Evolutionary conservation across 1,140 invertebrate genomes (phyloP), one percentile per base, ranked within the genome.

Genomic region (Adoxophyes honmai): DNA sequence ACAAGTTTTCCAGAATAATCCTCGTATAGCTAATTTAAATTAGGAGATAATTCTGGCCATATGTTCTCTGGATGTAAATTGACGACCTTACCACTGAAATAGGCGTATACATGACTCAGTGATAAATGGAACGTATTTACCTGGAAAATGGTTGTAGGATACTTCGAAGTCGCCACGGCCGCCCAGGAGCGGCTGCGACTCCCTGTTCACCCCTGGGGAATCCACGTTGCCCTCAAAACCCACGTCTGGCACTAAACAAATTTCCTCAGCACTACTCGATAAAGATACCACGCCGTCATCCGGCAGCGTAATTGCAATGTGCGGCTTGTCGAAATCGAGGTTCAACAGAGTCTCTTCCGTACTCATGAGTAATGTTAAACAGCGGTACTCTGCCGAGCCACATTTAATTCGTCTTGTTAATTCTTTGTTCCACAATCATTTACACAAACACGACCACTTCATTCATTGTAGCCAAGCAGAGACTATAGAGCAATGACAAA

Each of bases 161-260:
- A 94, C 90, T 81, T 96, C 94, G 63, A 93, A 89, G 71, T 95
- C 94, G 87, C 95, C 92, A 67, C 94, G 92, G 90, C 94, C 93
- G 87, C 95, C 94, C 18, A 97, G 91, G 64, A 97, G 92, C 80
- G 96, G 96, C 91, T 97, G 96, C 84, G 95, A 96, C 91, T 97
- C 96, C 77, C 95, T 91, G 86, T 95, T 94, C 57, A 93, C 92
- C 34, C 93, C 93, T 78, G 93, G 91, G 34, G 94, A 94, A 92
- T 94, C 94, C 92, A 94, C 92, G 88, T 91, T 90, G 85, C 90
- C 85, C 68, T 91, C 91, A 73, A 92, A 92, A n/a, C 82, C 90
- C 59, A 93, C 91, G 74, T 94, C 93, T 59, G 92, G 92, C 61
- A 93, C 90, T 84, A 94, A 90, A 86, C 91, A 91, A 75, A 91